Evolutionary conservation across 2,888 invertebrate genomes (phyloP), one percentile per base, ranked within the genome.

Genomic region (Leucophenga maculata): DNA sequence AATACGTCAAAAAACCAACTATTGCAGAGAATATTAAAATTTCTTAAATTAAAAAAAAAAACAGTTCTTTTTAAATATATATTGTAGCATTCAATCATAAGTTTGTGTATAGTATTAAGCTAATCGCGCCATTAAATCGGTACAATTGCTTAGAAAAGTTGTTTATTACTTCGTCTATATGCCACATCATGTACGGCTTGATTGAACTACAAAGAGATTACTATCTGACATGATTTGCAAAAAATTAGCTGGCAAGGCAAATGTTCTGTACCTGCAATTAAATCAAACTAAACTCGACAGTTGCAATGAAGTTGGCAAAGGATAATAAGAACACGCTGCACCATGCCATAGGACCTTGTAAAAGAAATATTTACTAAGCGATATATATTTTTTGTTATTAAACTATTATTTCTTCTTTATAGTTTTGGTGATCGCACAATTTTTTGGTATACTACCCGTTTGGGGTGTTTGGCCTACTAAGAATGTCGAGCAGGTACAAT

Each of bases 401-500:
- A n/a, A n/a, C n/a, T n/a, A n/a, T n/a, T n/a, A 32, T 13, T n/a
- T 48, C 18, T 20, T 13, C 68, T 6, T 71, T 72, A 1, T 54
- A 87, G 90, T 91, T 68, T 80, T 91, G 64, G 79, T 89, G 44
- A 70, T 91, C 54, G 90, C 90, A 0, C 91, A 90, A 76, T 89
- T 89, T 68, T 90, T 91, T 72, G 90, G 90, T 26, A 82, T 91
- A 16, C 78, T 91, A 75, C 91, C 91, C 0, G 89, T 91, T 0
- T 78, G 84, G 46, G 91, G 91, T 0, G 76, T 90, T 13, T 87
- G 85, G 75, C 87, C 88, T 1, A 80, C 83, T 3, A 77, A 85
- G 1, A 87, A 89, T 60, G 85, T 77, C 22, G 74, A 77, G 20
- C 75, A 79, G 9, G 80, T 87, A 1, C 69, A 74, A 1, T 87